Conservation (phyloP, 2,797 vertebrate species). For the Orientallactaga sibirica region DNA sequence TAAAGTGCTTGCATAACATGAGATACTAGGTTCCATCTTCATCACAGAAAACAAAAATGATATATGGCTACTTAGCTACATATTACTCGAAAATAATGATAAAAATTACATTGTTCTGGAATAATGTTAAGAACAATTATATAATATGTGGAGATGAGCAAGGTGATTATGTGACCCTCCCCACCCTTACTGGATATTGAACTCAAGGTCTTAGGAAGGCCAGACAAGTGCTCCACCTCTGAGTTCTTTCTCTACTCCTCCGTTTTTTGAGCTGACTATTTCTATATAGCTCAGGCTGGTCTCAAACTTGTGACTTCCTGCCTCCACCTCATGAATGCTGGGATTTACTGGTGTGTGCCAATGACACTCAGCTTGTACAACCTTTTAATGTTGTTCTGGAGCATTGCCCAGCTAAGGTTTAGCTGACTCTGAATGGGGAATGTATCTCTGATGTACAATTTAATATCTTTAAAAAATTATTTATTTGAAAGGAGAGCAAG, state of each 20-base stretch:
- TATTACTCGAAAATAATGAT: not conserved
- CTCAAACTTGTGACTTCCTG: not conserved
- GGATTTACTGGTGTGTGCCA: not conserved
- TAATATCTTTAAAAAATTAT: not conserved
- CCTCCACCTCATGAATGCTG: not conserved
- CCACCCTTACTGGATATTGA: not conserved
- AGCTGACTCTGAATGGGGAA: slow-evolving; percentile 4
- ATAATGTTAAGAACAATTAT: slow-evolving; percentile 7
- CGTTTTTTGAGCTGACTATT: not conserved
- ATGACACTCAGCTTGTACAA: not conserved
- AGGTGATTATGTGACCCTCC: not conserved
- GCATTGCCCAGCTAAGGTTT: not conserved
- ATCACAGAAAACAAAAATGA: not conserved
- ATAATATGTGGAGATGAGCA: not conserved
- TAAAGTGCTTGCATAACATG: not conserved
- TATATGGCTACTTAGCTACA: not conserved
- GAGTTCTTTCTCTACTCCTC: not conserved
- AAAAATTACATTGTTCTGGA: not conserved
- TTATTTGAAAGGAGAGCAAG: too few species aligned
- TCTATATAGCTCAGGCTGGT: not conserved
- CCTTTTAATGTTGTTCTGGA: not conserved
- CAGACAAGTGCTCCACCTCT: not conserved
- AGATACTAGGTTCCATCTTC: not conserved
- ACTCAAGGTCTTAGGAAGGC: not conserved
- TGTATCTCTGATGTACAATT: slow-evolving; percentile 29